These are phyloP conservation scores for Poecile montanus DNA, from an alignment of 2,797 vertebrate genomes.

Conservation along the genomic window DNA sequence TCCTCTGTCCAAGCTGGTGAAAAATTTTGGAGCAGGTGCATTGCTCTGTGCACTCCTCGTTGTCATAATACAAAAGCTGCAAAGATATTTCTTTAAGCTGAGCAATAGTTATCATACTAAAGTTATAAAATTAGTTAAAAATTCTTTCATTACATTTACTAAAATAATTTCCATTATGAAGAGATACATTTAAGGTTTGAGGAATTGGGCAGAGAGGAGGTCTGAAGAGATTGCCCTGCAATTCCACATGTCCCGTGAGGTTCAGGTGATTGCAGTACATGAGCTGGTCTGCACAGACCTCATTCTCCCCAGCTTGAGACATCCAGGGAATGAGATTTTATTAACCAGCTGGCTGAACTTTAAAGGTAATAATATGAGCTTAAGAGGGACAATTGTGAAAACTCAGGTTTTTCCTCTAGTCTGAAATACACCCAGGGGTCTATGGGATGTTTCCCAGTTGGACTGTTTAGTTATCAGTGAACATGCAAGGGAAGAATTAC, in stretches of 20 bases:
- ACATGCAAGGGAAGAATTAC: background rate
- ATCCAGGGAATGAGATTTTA: background rate
- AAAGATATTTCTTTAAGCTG: background rate
- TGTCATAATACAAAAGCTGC: background rate
- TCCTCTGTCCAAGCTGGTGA: background rate
- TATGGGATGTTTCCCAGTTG: background rate
- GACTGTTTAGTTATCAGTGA: background rate
- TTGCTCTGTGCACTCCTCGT: background rate
- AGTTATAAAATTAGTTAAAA: background rate
- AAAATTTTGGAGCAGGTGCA: background rate
- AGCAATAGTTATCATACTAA: background rate
- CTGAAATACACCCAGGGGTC: background rate
- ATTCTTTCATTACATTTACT: background rate
- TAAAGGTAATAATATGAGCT: background rate
- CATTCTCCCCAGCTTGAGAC: background rate
- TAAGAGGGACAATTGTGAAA: background rate
- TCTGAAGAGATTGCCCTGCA: background rate
- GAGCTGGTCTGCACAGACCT: background rate
- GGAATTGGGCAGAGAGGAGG: background rate
- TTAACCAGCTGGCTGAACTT: background rate
- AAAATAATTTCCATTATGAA: background rate
- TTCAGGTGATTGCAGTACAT: background rate
- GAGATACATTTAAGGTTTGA: background rate
- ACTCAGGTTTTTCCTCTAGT: background rate
- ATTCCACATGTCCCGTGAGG: background rate